Evolutionary conservation across 64 coral and sea anemone genomes (phyloP).

Genomic region (Montipora capricornis): DNA sequence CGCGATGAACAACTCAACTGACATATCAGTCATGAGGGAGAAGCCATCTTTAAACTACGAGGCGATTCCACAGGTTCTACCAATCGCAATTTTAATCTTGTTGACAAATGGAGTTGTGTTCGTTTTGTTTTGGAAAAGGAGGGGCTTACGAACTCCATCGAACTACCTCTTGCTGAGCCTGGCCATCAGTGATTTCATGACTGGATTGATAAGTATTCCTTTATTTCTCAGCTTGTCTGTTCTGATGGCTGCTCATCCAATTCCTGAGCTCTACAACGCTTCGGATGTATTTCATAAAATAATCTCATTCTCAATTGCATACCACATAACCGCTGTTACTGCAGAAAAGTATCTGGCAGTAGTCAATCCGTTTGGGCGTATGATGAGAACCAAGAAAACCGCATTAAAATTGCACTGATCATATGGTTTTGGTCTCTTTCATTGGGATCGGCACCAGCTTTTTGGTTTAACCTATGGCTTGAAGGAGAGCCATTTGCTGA

Average conservation of each 20-base stretch:
- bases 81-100: constrained; percentile 23
- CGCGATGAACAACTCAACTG: not conserved
- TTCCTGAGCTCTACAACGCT: not conserved
- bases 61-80: not conserved
- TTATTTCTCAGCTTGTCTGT: not conserved
- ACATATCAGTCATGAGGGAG: not conserved
- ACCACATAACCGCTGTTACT: constrained; percentile 36
- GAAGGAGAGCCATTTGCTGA: not conserved
- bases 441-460: not conserved
- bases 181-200: constrained; percentile 8
- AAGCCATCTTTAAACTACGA: not conserved
- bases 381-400: constrained; percentile 35
- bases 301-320: constrained; percentile 30
- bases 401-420: not conserved
- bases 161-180: not conserved
- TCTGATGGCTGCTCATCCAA: not conserved
- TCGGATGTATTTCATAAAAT: constrained; percentile 12
- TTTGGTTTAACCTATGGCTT: constrained; percentile 5
- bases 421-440: constrained; percentile 21
- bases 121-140: constrained; percentile 3
- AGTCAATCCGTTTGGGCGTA: constrained; percentile 30
- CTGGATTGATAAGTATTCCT: constrained; percentile 47
- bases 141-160: constrained; percentile 2
- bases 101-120: constrained; percentile 33
- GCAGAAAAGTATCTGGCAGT: constrained; percentile 19